Conservation (phyloP, 2,797 vertebrate species). For the Ambastaia sidthimunki region DNA sequence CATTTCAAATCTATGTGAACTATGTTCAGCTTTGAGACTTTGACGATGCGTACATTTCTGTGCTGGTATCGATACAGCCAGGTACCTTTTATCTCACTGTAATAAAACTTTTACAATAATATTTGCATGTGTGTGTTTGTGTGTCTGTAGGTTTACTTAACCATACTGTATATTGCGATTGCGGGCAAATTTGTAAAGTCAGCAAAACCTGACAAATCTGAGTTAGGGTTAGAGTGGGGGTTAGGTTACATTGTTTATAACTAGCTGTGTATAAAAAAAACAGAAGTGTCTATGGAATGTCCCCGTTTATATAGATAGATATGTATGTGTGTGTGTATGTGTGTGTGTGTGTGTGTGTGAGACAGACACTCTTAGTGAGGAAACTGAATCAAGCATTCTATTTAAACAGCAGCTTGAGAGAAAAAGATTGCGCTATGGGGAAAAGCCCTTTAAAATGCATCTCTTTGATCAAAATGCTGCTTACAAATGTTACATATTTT, state of each 20-base stretch:
- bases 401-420: slow-evolving; percentile 16
- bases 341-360: not conserved
- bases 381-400: slow-evolving; percentile 36
- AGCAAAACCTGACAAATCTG: too few relatives aligned
- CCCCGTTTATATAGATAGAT: too few relatives aligned
- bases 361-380: slow-evolving; percentile 14
- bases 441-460: slow-evolving; percentile 7
- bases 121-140: slow-evolving; percentile 14
- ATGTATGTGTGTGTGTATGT: too few relatives aligned
- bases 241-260: too few relatives aligned
- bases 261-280: too few relatives aligned
- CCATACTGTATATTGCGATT: too few relatives aligned
- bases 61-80: slow-evolving; percentile 41
- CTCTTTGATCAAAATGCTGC: slow-evolving; percentile 27
- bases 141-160: too few relatives aligned
- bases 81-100: slow-evolving; percentile 32
- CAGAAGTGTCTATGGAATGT: too few relatives aligned
- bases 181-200: too few relatives aligned
- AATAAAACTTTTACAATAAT: slow-evolving; percentile 46
- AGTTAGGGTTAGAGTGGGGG: too few relatives aligned
- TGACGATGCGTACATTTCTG: slow-evolving; percentile 23
- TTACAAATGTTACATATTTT: slow-evolving; percentile 15
- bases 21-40: slow-evolving; percentile 29
- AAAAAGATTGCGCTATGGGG: not conserved
- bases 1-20: slow-evolving; percentile 39